These are phyloP conservation scores for Drosophila kanapiae DNA, from an alignment of 1,140 invertebrate species.

Conservation along the genomic window DNA sequence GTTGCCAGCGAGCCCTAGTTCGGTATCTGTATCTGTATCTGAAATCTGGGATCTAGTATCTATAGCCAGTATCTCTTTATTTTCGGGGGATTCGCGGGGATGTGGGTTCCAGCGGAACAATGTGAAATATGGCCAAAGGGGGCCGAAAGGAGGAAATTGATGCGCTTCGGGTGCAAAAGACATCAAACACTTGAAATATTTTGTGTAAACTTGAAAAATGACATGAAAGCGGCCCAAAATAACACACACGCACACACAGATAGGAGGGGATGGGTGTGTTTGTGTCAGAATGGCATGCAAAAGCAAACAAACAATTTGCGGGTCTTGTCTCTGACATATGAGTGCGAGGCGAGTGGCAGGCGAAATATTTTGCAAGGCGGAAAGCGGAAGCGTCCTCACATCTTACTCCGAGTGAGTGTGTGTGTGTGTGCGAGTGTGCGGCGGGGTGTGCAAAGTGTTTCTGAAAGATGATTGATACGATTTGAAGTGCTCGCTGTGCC, in stretches of 20 bases:
- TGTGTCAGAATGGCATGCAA: constrained; percentile 49
- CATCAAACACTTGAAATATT: constrained; percentile 81
- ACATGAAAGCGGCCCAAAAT: constrained; percentile 64
- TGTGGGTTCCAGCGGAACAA: neutral
- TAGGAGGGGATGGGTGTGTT: neutral
- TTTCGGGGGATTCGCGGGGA: neutral
- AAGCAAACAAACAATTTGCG: constrained; percentile 75
- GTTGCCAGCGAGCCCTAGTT: constrained; percentile 38
- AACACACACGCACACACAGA: constrained; percentile 19
- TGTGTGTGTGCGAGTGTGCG: constrained; percentile 10
- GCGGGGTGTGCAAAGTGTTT: constrained; percentile 58
- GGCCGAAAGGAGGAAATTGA: constrained; percentile 51
- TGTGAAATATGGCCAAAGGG: neutral
- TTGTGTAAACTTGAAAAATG: constrained; percentile 82
- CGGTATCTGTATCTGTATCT: neutral
- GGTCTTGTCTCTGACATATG: constrained; percentile 64
- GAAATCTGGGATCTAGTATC: neutral
- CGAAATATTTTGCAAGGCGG: neutral
- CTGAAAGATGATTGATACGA: constrained; percentile 78
- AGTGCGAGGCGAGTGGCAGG: constrained; percentile 14
- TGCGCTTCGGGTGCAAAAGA: constrained; percentile 75
- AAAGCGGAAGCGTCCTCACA: constrained; percentile 24
- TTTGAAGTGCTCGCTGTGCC: constrained; percentile 32
- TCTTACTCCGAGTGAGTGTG: constrained; percentile 35
- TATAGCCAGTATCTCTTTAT: neutral